Evolutionary conservation across 1,140 invertebrate species (phyloP).

Genomic region (Saccostrea cuccullata): DNA sequence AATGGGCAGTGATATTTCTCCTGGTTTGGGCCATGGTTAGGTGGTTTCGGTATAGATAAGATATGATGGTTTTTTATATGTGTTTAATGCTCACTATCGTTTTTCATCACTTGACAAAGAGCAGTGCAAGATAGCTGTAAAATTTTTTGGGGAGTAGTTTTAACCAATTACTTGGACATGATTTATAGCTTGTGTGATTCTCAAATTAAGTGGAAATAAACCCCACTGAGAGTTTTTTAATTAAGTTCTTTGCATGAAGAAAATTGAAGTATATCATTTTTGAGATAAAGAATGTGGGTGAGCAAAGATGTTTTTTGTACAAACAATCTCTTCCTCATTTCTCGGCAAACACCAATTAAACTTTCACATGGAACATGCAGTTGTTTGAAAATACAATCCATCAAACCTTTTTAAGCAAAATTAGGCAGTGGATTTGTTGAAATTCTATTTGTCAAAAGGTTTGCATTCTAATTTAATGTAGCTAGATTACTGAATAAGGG

Average conservation of each 20-base stretch:
- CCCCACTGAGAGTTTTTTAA: not conserved
- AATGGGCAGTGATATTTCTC: constrained; percentile 5
- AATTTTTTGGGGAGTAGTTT: not conserved
- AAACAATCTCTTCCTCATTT: not conserved
- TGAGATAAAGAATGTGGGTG: not conserved
- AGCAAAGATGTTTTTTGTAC: not conserved
- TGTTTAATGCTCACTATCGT: not conserved
- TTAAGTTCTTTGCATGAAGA: constrained; percentile 19
- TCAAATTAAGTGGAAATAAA: constrained; percentile 12
- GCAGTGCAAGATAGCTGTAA: not conserved
- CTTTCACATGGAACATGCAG: not conserved
- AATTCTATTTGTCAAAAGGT: not conserved
- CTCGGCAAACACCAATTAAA: constrained; percentile 18
- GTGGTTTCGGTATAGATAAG: not conserved
- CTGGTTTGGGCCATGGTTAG: constrained; percentile 1
- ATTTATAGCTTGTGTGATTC: constrained; percentile 22
- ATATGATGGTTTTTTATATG: not conserved
- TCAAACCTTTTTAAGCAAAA: constrained; percentile 14
- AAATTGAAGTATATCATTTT: constrained; percentile 18
- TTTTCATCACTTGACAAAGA: constrained; percentile 12
- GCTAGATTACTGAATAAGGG: too few species aligned
- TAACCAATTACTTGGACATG: constrained; percentile 26
- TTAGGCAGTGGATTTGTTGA: not conserved
- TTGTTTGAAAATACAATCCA: not conserved
- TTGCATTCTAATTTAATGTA: too few species aligned